Conservation (phyloP, 2,113 vertebrate genomes). For the Atlantisia rogersi region DNA sequence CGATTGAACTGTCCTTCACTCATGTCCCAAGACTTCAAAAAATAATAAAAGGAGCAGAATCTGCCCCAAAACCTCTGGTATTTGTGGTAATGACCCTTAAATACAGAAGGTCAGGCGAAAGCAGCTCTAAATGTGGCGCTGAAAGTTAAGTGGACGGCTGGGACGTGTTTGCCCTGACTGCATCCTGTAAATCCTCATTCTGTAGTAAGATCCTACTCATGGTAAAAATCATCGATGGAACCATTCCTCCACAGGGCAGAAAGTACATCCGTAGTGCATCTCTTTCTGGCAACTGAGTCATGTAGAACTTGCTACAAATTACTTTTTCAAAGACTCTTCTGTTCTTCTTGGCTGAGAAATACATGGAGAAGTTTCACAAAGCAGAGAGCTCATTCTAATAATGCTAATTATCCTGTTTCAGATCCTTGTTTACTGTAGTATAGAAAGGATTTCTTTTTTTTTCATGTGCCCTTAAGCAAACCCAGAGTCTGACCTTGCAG, state of each 20-base stretch:
- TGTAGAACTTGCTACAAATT: background rate
- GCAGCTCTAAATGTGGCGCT: background rate
- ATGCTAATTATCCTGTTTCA: background rate
- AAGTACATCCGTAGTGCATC: background rate
- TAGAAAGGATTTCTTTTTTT: slow-evolving; percentile 33
- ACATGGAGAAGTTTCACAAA: background rate
- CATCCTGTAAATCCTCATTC: background rate
- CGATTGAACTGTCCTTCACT: background rate
- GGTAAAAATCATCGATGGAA: background rate
- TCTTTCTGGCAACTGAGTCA: background rate
- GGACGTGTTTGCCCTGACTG: background rate
- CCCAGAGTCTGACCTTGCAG: background rate
- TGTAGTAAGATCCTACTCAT: background rate
- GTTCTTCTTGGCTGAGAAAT: background rate
- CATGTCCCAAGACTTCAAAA: background rate
- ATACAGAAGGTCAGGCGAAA: background rate
- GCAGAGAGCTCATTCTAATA: background rate
- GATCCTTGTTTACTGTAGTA: slow-evolving; percentile 19
- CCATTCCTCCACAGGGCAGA: background rate
- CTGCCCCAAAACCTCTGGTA: background rate
- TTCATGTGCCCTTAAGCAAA: slow-evolving; percentile 48
- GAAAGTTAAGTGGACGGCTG: background rate
- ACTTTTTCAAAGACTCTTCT: slow-evolving; percentile 2
- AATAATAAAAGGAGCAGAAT: background rate
- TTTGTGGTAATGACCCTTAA: background rate